phyloP scores from a whole-genome alignment of 2,797 vertebrate species.

The Sus cebifrons region DNA sequence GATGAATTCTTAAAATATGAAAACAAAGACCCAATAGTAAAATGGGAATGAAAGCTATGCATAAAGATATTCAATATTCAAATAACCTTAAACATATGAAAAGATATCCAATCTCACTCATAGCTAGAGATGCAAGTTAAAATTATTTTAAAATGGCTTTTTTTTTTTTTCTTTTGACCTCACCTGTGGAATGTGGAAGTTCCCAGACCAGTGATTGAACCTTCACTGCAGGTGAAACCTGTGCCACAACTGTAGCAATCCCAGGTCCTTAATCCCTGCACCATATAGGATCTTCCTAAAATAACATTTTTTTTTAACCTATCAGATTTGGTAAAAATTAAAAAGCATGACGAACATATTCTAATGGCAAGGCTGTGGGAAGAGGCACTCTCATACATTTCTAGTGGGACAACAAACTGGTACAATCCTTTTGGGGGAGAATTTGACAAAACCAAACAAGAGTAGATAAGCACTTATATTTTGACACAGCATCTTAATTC shows the following conservation, averaged over 20 bases:
- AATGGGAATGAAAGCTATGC: constrained; percentile 28
- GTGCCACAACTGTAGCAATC: too few species aligned
- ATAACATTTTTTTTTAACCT: background rate
- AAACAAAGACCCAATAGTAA: constrained; percentile 19
- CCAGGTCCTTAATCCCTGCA: too few species aligned
- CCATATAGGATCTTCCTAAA: background rate
- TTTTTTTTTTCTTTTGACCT: background rate
- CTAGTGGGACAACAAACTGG: background rate
- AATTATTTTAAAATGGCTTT: background rate
- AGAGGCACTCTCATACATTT: background rate
- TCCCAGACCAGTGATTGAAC: too few species aligned
- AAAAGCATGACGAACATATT: background rate
- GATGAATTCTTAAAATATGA: constrained; percentile 48
- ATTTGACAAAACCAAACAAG: background rate
- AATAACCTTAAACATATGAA: background rate
- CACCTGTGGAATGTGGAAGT: too few species aligned
- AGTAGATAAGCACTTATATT: background rate
- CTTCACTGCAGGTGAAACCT: too few species aligned
- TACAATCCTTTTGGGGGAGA: background rate
- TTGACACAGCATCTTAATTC: background rate
- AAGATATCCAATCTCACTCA: background rate
- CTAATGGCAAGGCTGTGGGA: background rate
- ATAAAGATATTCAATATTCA: constrained; percentile 26
- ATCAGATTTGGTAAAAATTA: constrained; percentile 14
- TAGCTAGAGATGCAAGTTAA: constrained; percentile 26